Base-by-base conservation (phyloP, 2,888 invertebrate genomes). In the Microchrysa polita region DNA sequence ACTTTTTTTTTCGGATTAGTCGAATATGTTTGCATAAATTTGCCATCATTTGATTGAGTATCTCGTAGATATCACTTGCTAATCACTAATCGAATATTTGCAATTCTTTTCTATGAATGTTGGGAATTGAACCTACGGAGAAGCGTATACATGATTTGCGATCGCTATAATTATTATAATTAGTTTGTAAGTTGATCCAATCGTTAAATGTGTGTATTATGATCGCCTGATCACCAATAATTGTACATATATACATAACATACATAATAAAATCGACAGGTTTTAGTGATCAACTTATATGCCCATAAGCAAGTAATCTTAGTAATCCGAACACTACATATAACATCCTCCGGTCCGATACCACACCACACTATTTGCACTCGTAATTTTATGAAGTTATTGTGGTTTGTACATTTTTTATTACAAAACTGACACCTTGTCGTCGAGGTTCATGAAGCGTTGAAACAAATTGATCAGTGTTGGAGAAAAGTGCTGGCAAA, bases 361-460 rank as follows among this genome's bases (percentile, higher is more conserved):
- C 12, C 44, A 16, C 18, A 55, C 55, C 22, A 20, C 52, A 1
- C 2, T 55, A 16, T 1, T 20, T 10, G 14, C n/a, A 20, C 42
- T 65, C 48, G 65, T 65, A 48, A 48, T 65, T 22, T 65, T 65
- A 65, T 65, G 44, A 65, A 65, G 65, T 65, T 65, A 65, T 65
- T 65, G 65, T 22, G 65, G 65, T 48, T 9, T 20, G 48, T 34
- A 22, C 48, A 65, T 20, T 48, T 65, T 65, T 65, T 65, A 65
- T 65, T 44, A 23, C 48, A 48, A 48, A 65, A 65, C 48, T 48
- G 44, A 65, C 65, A 65, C 65, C 65, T 65, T 34, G 27, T 34
- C 27, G 27, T 65, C 27, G 34, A 12, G 18, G 65, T 20, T 44
- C 42, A 44, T 65, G 44, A 65, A 65, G 48, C 48, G 48, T 22